Evolutionary conservation across 2,888 invertebrate genomes (phyloP), one percentile per base, ranked within the genome.

Genomic region (Watsonalla binaria): DNA sequence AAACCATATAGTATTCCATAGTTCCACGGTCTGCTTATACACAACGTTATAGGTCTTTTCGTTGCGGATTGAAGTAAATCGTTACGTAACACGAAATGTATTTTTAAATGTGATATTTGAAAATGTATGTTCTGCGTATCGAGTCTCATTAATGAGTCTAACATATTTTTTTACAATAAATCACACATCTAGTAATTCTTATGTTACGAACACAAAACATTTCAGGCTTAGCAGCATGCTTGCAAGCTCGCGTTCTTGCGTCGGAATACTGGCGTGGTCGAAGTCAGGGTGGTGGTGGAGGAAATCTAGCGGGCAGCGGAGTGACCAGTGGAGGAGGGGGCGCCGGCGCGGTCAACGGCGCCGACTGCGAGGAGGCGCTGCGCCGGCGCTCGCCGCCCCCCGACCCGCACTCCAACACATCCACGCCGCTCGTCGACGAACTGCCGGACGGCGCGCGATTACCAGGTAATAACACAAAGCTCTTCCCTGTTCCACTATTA

Each of bases 171-270:
- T 42, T 45, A 33, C 34, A 35, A 24, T 13, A 48, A 24, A 13
- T 11, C 37, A 13, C 24, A 35, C 37, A 47, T 35, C 45, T 45
- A 2, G 13, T 45, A 9, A 45, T 47, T n/a, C 11, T 24, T 24
- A 24, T 24, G n/a, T n/a, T 4, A 24, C 24, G 4, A 24, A 24
- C 11, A 39, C n/a, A 15, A 51, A 46, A 46, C 6, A 49, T 13
- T 45, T 14, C 92, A 93, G 96, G 97, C 56, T 81, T 97, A 57
- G 96, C 97, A 33, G 96, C 96, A 51, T 96, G 96, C 54, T 84
- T 96, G 60, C 96, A 96, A 77, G 95, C 95, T 56, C 93, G 96
- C 65, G 95, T 96, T 64, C 91, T 96, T 53, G 93, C 93, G 48
- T 92, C 89, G 66, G 93, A 86, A 82, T 93, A 86, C 86, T 93